Base-by-base conservation (phyloP, 2,113 vertebrate genomes). In the Lasiurus borealis region DNA sequence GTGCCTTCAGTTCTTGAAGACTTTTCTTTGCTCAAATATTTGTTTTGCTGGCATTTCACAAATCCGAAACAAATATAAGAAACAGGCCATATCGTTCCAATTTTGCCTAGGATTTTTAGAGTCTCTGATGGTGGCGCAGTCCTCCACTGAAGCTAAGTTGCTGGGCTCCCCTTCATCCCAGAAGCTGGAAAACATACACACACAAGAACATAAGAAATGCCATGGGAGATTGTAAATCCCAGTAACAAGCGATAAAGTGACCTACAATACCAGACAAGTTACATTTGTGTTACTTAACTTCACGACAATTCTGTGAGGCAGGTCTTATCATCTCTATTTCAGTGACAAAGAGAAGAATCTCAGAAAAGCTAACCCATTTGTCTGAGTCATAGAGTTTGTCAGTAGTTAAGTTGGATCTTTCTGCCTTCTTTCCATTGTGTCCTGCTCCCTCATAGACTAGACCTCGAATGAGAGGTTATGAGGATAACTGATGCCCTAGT, bases 81-180 rank as follows among this genome's bases (percentile, higher is more conserved):
- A 97, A 68, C 97, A 98, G 19, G 95, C 0, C 2, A 95, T 0
- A n/a, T 98, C 97, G 75, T 98, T 98, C 97, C 97, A 98, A 12
- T 91, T 98, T 85, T 64, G 12, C 75, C 44, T 93, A 25, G 95
- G 71, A 44, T 97, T 94, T 54, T 93, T 66, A 75, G 97, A 96
- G 89, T 97, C 97, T 31, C 97, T 95, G 15, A 97, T 96, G 31
- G 88, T 96, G 75, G 16, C 88, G 0, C 97, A 98, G 52, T 98
- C 97, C 19, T 98, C 97, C 29, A 97, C 0, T 0, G 12, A 46
- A 27, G 0, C 52, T n/a, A 95, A 3, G 54, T 98, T 97, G 62
- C 97, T 98, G 34, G 97, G 97, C 15, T 98, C 97, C 12, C 97
- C 97, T 23, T 0, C 23, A 16, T 97, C 96, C 97, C 97, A 98